Percentiles rank a stretch among this genome's conserved stretches.
phyloP scores from a whole-genome alignment of 2,113 vertebrate genomes.

The Malurus elegans region DNA sequence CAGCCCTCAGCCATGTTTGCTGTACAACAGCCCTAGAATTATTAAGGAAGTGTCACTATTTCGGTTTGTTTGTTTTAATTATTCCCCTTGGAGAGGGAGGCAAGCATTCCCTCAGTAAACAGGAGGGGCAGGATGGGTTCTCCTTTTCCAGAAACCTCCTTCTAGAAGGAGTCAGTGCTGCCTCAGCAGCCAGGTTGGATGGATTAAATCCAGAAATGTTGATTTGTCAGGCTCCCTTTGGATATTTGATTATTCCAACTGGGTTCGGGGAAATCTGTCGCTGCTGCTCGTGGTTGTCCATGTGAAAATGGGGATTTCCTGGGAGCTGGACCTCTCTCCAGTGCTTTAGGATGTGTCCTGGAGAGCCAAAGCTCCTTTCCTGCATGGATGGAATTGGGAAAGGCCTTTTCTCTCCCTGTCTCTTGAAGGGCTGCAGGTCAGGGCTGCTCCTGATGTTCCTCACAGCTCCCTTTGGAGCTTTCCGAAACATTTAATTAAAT shows the following conservation, averaged over 20 bases:
- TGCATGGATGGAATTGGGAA: neutral
- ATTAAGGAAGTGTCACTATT: neutral
- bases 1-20: neutral
- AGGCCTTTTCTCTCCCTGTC: neutral
- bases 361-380: neutral
- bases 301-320: neutral
- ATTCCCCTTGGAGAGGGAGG: neutral
- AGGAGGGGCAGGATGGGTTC: neutral
- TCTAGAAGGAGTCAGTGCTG: neutral
- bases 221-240: neutral
- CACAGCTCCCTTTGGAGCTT: neutral
- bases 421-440: neutral
- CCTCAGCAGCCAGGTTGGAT: neutral
- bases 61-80: neutral
- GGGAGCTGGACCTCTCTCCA: neutral
- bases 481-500: neutral
- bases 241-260: neutral
- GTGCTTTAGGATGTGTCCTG: accelerated
- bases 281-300: neutral
- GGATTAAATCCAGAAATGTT: neutral
- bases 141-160: neutral
- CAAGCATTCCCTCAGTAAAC: neutral
- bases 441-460: neutral
- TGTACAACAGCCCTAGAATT: neutral
- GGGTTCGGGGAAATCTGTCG: neutral